Evolutionary conservation across 2,888 invertebrate species (phyloP).

Genomic region (Bhutanitis thaidina): DNA sequence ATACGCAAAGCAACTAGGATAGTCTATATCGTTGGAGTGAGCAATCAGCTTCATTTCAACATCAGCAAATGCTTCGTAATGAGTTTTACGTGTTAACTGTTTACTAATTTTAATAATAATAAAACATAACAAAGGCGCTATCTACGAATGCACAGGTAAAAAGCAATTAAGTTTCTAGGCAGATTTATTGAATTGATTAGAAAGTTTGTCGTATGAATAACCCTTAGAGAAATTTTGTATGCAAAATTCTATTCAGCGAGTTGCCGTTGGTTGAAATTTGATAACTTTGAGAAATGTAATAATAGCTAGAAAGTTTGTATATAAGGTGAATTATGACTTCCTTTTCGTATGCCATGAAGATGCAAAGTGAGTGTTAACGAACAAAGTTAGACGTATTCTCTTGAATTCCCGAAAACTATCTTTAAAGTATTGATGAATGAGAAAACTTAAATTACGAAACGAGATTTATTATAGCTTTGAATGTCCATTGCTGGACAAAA

Average conservation of each 20-base stretch:
- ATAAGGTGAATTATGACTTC: conserved; percentile 12
- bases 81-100: too few species aligned
- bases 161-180: conserved; percentile 4
- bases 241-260: conserved; percentile 7
- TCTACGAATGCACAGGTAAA: too few species aligned
- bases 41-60: too few species aligned
- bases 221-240: conserved; percentile 14
- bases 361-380: background rate
- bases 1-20: too few species aligned
- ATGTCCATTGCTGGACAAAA: too few species aligned
- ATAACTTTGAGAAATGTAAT: conserved; percentile 11
- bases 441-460: too few species aligned
- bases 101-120: too few species aligned
- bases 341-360: conserved; percentile 1
- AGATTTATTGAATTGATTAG: conserved; percentile 12
- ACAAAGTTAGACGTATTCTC: background rate
- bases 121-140: too few species aligned
- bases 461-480: too few species aligned
- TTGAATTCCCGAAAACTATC: background rate
- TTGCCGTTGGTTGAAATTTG: conserved; percentile 12
- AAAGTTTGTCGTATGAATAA: conserved; percentile 8
- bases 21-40: too few species aligned
- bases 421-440: too few species aligned
- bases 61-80: too few species aligned
- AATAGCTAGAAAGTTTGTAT: conserved; percentile 1